Percentiles rank a stretch among this genome's conserved stretches.
These are phyloP conservation scores for Amaurobius ferox DNA, from an alignment of 2,888 invertebrate genomes.

Conservation along the genomic window DNA sequence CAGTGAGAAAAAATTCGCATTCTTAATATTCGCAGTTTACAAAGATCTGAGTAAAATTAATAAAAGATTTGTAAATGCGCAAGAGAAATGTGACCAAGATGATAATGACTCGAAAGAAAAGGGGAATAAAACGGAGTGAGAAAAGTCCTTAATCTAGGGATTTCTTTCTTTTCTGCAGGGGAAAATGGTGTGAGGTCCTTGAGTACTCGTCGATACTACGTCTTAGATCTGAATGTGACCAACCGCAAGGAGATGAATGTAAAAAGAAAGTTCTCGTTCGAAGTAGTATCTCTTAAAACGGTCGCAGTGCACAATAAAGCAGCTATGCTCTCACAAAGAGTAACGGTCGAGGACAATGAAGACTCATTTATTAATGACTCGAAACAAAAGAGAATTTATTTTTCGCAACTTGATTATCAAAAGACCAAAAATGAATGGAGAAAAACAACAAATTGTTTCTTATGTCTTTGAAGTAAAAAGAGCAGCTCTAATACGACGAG, in stretches of 20 bases:
- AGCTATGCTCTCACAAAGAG: slow-evolving; percentile 31
- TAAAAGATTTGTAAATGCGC: no score
- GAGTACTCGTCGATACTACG: not conserved
- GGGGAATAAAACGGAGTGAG: slow-evolving; percentile 49
- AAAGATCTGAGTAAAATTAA: no score
- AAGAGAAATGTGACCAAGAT: no score
- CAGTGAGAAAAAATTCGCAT: no score
- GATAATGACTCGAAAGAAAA: slow-evolving; percentile 27
- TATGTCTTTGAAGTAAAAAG: slow-evolving; percentile 24
- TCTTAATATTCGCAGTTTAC: no score
- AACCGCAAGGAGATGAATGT: not conserved
- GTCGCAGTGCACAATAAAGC: slow-evolving; percentile 52
- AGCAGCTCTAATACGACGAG: not conserved
- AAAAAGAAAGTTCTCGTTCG: slow-evolving; percentile 39
- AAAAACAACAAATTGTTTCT: slow-evolving; percentile 24
- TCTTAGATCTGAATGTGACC: not conserved
- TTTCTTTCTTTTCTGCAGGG: slow-evolving; percentile 48
- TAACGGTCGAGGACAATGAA: slow-evolving; percentile 46
- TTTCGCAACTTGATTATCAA: slow-evolving; percentile 40
- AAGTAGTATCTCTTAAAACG: slow-evolving; percentile 42
- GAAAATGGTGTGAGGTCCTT: slow-evolving; percentile 27
- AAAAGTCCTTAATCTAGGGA: slow-evolving; percentile 61
- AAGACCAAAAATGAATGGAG: slow-evolving; percentile 50
- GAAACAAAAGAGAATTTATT: slow-evolving; percentile 46
- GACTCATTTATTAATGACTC: slow-evolving; percentile 57